Base-by-base conservation (phyloP, 2,797 vertebrate genomes). In the Typhlichthys subterraneus region DNA sequence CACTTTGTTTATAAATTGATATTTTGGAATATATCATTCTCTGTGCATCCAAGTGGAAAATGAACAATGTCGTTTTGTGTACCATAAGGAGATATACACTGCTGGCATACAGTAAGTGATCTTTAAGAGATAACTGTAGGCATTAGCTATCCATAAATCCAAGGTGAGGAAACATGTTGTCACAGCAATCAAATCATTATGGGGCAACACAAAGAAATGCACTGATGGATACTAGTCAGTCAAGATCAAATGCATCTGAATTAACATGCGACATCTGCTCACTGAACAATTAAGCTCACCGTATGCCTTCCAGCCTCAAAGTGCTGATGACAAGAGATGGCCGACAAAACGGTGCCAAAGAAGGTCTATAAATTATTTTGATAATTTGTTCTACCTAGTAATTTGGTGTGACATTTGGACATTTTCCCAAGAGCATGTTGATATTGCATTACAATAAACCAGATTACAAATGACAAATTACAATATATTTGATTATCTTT, bases 221-320 rank as follows among this genome's bases (percentile, higher is more conserved):
- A 83, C 72, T 55, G 76, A 83, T 74, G 83, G 88, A 85, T 75
- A 73, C 69, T 77, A 75, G 89, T 89, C 88, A 79, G 80, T 89
- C 84, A 87, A 84, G 77, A 85, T 86, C 83, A 84, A 81, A 81
- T 75, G 74, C 65, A 61, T 78, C 84, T 79, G 72, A 88, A 86
- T 90, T 81, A 87, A 82, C 70, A 65, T 68, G 77, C 69, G 88
- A 79, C 87, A 91, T 89, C 87, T 92, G 87, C 65, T 89, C 69
- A 54, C 63, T 19, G 65, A 67, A 67, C 51, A 52, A 75, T 74
- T 82, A 57, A 65, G 73, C 57, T 73, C 0, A 51, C 82, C 85
- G 84, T 75, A 83, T 83, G 84, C 83, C 78, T 69, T 65, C 11
- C 59, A 57, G 73, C 64, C 64, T 65, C 63, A 57, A 73, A 72